Base-by-base conservation (phyloP, 2,888 invertebrate species). In the Chymomyza caudatula region DNA sequence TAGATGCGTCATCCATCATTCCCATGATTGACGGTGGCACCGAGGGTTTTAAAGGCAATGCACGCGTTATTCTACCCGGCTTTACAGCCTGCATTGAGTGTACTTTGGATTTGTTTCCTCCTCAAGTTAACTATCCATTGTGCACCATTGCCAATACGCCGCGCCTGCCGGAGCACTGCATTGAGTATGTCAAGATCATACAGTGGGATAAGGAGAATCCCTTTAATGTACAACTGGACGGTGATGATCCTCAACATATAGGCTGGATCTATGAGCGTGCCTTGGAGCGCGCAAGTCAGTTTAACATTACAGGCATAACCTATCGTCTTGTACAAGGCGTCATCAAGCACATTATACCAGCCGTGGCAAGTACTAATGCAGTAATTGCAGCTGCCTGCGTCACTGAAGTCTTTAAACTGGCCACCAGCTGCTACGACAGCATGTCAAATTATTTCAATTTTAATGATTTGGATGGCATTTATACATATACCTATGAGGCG, bases 331-430 rank as follows among this genome's bases (percentile, higher is more conserved):
- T 96, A 0, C 96, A 97, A 89, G 98, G 98, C 29, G 99, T 99
- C 0, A 93, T 99, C 13, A 99, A 99, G 91, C 95, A 98, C 89
- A 99, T 99, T 67, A 99, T 99, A 80, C 99, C 99, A 1, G 99
- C 99, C 0, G 99, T 99, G 0, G 99, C 99, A 0, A 98, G 99
- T 49, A 99, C 99, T 0, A 99, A 99, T 92, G 99, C 99, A n/a
- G 95, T 97, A 4, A 97, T 99, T 78, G 98, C 99, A 60, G 97
- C 98, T 43, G 94, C 95, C 29, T 99, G 98, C 91, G 96, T 98
- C 3, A 96, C 97, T 13, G 99, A 99, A 92, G 98, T 97, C 2
- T 98, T 99, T 85, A 99, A 99, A 92, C 89, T 99, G 65, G 98
- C 98, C 0, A 96, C 98, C 29, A 97, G 96, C 76, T 97, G 97